A percentile compares a stretch with the other conserved stretches of the same genome.
These are phyloP conservation scores for Ligdia adustata DNA, from an alignment of 2,888 invertebrate species.

Conservation along the genomic window DNA sequence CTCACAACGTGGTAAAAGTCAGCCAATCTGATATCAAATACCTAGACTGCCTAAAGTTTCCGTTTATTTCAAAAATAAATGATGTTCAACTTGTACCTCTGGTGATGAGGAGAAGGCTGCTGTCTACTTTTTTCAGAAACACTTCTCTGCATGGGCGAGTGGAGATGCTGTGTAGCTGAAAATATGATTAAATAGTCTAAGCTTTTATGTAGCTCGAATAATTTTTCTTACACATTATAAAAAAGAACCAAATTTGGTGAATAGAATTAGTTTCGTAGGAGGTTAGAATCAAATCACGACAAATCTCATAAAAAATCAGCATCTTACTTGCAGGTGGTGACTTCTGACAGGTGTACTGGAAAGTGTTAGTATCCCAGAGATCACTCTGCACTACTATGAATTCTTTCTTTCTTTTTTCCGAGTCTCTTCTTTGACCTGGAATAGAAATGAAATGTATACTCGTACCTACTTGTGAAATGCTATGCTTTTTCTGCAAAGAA, in stretches of 20 bases:
- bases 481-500: too few relatives aligned
- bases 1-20: too few relatives aligned
- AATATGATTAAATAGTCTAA: too few relatives aligned
- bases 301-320: constrained; percentile 11
- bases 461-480: too few relatives aligned
- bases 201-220: too few relatives aligned
- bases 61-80: too few relatives aligned
- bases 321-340: constrained; percentile 60
- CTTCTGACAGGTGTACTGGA: constrained; percentile 81
- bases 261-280: too few relatives aligned
- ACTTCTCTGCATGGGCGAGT: constrained; percentile 85
- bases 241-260: too few relatives aligned
- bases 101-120: constrained; percentile 75
- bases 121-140: constrained; percentile 86
- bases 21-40: too few relatives aligned
- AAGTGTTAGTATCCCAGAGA: constrained; percentile 87
- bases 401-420: constrained; percentile 80
- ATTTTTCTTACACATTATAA: too few relatives aligned
- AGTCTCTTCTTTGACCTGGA: constrained; percentile 77
- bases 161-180: constrained; percentile 57
- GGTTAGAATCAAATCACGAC: too few relatives aligned
- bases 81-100: constrained; percentile 56
- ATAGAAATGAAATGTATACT: constrained; percentile 23
- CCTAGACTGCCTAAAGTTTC: too few relatives aligned
- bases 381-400: constrained; percentile 87